Evolutionary conservation across 2,113 vertebrate species (phyloP).

Genomic region (Hipposideros armiger): DNA sequence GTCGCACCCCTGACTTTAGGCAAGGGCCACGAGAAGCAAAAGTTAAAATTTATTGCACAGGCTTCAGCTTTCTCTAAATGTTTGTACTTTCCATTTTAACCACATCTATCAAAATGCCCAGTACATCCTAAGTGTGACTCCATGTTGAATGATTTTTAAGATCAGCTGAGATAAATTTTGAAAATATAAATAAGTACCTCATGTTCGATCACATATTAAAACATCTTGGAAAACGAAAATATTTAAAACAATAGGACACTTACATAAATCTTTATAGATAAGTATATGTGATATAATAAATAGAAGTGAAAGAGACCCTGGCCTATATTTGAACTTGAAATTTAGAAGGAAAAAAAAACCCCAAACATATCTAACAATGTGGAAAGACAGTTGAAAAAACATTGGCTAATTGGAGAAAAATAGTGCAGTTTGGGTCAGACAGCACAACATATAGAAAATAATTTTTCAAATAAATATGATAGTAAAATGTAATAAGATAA

Average conservation of each 20-base stretch:
- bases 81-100: background rate
- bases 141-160: background rate
- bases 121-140: background rate
- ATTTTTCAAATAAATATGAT: background rate
- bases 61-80: background rate
- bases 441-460: background rate
- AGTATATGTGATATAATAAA: background rate
- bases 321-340: background rate
- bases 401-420: background rate
- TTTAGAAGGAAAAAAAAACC: background rate
- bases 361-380: background rate
- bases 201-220: background rate
- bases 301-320: background rate
- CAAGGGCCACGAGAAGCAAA: background rate
- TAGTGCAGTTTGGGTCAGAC: background rate
- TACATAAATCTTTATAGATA: background rate
- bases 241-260: background rate
- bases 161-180: background rate
- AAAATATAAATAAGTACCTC: background rate
- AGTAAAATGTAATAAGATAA: background rate
- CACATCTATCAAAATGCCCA: background rate
- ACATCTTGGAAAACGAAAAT: background rate
- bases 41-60: rapidly evolving
- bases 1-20: no score
- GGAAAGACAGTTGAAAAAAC: background rate